Evolutionary conservation across 2,113 vertebrate species (phyloP).

Genomic region (Semicossyphus pulcher): DNA sequence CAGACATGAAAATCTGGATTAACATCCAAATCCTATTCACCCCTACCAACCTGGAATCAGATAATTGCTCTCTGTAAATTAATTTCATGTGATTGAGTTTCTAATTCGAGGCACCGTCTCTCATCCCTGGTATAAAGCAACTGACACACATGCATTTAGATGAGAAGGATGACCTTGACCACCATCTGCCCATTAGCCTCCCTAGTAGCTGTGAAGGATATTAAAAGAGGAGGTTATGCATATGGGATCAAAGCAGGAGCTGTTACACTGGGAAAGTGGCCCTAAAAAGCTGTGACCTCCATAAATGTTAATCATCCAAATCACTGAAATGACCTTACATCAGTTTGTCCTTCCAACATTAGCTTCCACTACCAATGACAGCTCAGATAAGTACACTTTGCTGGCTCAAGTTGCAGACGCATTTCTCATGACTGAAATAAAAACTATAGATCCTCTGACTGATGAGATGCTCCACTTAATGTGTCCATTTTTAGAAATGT

Average conservation of each 20-base stretch:
- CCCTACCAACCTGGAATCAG: not conserved
- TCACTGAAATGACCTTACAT: slow-evolving; percentile 24
- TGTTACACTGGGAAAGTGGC: not conserved
- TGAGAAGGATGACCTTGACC: slow-evolving; percentile 47
- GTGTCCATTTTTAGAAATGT: slow-evolving; percentile 6
- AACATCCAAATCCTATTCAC: not conserved
- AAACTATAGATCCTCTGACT: not conserved
- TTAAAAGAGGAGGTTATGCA: slow-evolving; percentile 14
- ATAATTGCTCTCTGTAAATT: slow-evolving; percentile 5
- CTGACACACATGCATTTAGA: slow-evolving; percentile 34
- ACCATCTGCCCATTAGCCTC: slow-evolving; percentile 46
- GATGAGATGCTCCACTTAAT: not conserved
- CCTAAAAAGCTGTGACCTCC: slow-evolving; percentile 27
- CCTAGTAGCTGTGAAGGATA: slow-evolving; percentile 13
- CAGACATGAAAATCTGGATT: not conserved
- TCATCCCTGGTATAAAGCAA: slow-evolving; percentile 10
- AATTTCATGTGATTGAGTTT: slow-evolving; percentile 24
- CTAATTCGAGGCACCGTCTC: slow-evolving; percentile 11
- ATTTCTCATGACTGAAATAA: slow-evolving; percentile 18
- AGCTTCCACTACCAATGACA: slow-evolving; percentile 4
- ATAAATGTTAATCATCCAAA: slow-evolving; percentile 38
- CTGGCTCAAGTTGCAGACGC: not conserved
- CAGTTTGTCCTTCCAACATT: slow-evolving; percentile 24
- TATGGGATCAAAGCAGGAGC: slow-evolving; percentile 26
- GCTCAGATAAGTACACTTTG: slow-evolving; percentile 1